Conservation (phyloP, 1,140 invertebrate species). For the Aplysia californica region DNA sequence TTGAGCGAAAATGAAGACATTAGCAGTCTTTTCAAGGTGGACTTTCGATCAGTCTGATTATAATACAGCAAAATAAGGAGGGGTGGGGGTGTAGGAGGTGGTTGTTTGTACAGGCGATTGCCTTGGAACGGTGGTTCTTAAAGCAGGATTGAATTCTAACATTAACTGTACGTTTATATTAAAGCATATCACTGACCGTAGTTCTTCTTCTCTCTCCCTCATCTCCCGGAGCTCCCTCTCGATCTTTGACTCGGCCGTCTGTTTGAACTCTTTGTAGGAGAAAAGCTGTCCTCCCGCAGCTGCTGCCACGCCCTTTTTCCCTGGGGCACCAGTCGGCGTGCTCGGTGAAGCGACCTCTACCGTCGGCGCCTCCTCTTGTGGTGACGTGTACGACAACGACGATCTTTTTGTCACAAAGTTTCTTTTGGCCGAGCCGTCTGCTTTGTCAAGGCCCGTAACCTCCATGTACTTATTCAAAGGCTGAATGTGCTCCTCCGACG, state of each 20-base stretch:
- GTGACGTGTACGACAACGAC: conserved; percentile 9
- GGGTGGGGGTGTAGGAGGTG: too few species aligned
- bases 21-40: too few species aligned
- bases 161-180: too few species aligned
- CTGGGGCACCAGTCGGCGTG: not conserved
- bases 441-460: conserved; percentile 41
- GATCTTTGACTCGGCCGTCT: conserved; percentile 61
- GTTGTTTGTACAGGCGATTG: too few species aligned
- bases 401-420: conserved; percentile 51
- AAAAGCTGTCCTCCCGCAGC: conserved; percentile 47
- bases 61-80: too few species aligned
- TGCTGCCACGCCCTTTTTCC: conserved; percentile 26
- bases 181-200: conserved; percentile 55
- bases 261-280: conserved; percentile 58
- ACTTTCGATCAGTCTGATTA: too few species aligned
- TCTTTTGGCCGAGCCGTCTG: conserved; percentile 45
- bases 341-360: not conserved
- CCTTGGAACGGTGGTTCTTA: too few species aligned
- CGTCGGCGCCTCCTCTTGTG: not conserved
- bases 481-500: conserved; percentile 58
- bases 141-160: too few species aligned
- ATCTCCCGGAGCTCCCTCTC: conserved; percentile 61
- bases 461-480: conserved; percentile 52
- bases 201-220: conserved; percentile 61
- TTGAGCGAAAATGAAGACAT: too few species aligned